Conservation (phyloP, 2,888 invertebrate genomes). For the Monopis laevigella region DNA sequence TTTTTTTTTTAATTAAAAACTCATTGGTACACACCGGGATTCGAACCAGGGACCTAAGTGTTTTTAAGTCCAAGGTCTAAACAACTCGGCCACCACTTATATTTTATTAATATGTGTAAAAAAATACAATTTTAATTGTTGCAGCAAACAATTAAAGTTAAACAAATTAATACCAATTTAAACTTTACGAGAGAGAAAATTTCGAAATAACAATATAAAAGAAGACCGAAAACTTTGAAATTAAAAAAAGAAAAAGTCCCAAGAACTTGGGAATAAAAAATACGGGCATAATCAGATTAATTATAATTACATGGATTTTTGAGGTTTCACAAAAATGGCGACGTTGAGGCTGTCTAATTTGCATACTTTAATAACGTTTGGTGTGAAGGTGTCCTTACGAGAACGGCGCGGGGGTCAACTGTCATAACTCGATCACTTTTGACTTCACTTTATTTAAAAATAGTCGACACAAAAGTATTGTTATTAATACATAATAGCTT, state of each 20-base stretch:
- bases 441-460: no score
- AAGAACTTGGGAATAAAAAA: conserved; percentile 9
- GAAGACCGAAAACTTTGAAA: conserved; percentile 2
- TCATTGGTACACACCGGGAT: no score
- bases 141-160: background rate
- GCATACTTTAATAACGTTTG: conserved; percentile 10
- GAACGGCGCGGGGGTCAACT: background rate
- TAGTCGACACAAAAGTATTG: no score
- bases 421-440: no score
- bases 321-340: conserved; percentile 12
- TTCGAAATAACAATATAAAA: conserved; percentile 6
- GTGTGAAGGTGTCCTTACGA: background rate
- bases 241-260: conserved; percentile 4
- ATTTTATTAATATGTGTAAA: no score
- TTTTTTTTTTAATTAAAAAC: no score
- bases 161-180: conserved; percentile 1
- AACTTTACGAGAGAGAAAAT: background rate
- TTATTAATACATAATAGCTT: no score
- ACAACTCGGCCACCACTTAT: no score
- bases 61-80: no score
- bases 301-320: conserved; percentile 16
- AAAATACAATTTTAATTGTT: conserved; percentile 1
- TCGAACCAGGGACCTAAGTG: no score
- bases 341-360: conserved; percentile 7
- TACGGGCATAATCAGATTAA: conserved; percentile 15